These are phyloP conservation scores for Eulimnadia texana DNA, from an alignment of 1,140 invertebrate genomes.

Conservation along the genomic window DNA sequence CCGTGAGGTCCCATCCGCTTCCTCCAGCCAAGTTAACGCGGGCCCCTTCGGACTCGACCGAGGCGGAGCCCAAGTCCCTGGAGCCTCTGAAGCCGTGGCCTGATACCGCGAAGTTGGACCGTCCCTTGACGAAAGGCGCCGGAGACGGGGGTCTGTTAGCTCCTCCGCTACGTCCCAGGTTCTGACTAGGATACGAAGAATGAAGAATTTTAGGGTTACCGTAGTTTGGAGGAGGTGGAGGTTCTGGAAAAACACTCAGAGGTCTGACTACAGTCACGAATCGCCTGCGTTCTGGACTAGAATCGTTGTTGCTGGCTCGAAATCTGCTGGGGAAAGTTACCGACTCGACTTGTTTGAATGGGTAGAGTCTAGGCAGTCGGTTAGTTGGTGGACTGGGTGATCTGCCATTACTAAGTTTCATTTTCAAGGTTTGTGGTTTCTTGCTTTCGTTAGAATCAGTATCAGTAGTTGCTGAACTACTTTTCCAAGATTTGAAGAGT, in stretches of 20 bases:
- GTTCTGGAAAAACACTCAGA: constrained; percentile 14
- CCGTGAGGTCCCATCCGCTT: constrained; percentile 12
- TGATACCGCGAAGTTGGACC: neutral
- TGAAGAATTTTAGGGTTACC: neutral
- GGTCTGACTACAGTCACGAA: constrained; percentile 14
- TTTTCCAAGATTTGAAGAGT: constrained; percentile 3
- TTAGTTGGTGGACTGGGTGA: neutral
- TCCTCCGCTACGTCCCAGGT: neutral
- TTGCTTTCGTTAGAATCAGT: neutral
- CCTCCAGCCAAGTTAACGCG: constrained; percentile 13
- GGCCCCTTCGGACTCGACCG: neutral
- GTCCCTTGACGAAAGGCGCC: neutral
- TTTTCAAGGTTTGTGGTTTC: neutral
- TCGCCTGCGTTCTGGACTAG: neutral
- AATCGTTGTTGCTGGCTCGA: neutral
- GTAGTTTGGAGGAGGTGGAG: constrained; percentile 8
- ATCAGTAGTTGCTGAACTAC: neutral
- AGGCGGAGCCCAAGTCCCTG: neutral
- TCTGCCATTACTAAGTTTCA: neutral
- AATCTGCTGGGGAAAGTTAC: neutral
- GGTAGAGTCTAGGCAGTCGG: neutral
- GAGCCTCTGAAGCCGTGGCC: neutral
- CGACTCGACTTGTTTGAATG: neutral
- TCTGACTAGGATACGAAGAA: neutral
- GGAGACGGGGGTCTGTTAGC: neutral